phyloP scores from a whole-genome alignment of 2,888 invertebrate species.

The Apamea crenata region DNA sequence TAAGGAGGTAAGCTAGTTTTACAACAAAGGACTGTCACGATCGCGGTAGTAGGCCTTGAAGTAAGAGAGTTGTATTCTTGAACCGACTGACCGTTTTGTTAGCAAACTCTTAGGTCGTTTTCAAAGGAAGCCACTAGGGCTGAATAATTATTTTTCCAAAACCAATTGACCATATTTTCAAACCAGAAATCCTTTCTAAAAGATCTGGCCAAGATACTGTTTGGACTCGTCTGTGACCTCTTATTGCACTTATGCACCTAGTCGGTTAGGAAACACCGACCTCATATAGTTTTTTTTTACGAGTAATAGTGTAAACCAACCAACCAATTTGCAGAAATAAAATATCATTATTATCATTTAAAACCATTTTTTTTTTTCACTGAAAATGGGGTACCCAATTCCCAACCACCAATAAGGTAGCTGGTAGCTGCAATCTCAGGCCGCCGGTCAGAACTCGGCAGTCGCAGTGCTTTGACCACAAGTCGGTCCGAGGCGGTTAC shows the following conservation, averaged over 20 bases:
- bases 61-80: background rate
- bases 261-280: background rate
- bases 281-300: background rate
- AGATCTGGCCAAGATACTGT: background rate
- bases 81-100: background rate
- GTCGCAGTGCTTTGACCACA: slow-evolving; percentile 32
- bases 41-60: background rate
- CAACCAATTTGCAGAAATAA: background rate
- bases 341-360: background rate
- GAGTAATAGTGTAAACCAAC: too few relatives aligned
- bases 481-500: slow-evolving; percentile 22
- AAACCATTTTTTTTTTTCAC: background rate
- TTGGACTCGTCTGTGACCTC: background rate
- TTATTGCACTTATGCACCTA: too few relatives aligned
- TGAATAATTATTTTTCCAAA: background rate
- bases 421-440: slow-evolving; percentile 7
- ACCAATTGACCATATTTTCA: background rate
- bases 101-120: background rate
- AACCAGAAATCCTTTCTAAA: background rate
- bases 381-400: background rate
- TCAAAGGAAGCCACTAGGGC: background rate
- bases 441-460: background rate
- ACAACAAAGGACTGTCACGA: slow-evolving; percentile 1
- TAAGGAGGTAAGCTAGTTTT: background rate
- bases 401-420: background rate